phyloP scores from a whole-genome alignment of 2,888 invertebrate genomes.

The Tetragonisca angustula region DNA sequence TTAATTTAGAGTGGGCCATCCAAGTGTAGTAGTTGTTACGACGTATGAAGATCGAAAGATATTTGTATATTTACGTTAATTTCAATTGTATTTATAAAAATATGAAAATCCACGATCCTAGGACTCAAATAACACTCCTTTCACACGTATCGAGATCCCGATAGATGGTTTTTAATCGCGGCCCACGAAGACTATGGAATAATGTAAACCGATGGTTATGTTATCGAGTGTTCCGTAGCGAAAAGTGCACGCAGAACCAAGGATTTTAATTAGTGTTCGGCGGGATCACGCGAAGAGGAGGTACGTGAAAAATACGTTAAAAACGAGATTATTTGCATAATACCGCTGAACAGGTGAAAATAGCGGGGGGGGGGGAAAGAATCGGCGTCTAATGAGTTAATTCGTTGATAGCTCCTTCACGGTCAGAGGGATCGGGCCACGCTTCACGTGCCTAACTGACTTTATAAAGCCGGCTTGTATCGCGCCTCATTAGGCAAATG shows the following conservation, averaged over 20 bases:
- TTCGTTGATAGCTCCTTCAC: conserved; percentile 56
- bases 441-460: conserved; percentile 32
- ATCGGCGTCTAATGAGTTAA: conserved; percentile 46
- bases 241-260: neutral
- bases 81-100: too few species aligned
- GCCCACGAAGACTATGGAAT: neutral
- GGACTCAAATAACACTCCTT: too few species aligned
- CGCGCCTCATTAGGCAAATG: conserved; percentile 75
- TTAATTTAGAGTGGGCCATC: too few species aligned
- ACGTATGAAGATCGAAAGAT: too few species aligned
- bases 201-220: neutral
- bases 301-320: conserved; percentile 26
- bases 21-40: too few species aligned
- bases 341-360: conserved; percentile 38
- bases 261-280: conserved; percentile 23
- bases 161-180: neutral
- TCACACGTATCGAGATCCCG: neutral
- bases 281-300: conserved; percentile 24
- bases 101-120: too few species aligned
- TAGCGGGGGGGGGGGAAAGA: neutral
- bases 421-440: conserved; percentile 35
- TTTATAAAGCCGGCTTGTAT: conserved; percentile 65
- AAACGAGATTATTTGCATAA: conserved; percentile 24
- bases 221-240: too few species aligned
- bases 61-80: too few species aligned